Base-by-base conservation (phyloP, 1,140 invertebrate species). In the Doryteuthis pealeii region DNA sequence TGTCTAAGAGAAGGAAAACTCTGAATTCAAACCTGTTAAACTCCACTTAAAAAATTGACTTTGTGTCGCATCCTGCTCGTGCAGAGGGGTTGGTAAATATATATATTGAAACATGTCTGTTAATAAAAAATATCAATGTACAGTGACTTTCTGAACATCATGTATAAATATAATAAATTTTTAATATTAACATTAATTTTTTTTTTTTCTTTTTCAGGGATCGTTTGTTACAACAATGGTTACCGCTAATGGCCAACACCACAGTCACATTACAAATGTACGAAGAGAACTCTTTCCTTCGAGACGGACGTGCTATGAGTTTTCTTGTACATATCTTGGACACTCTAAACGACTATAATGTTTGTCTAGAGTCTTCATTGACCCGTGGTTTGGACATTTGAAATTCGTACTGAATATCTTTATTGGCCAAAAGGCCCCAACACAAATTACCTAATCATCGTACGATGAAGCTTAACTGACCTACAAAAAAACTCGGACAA, bases 261-360 rank as follows among this genome's bases (percentile, higher is more conserved):
- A 92, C 94, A 69, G 92, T 95, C 0, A 97, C 96, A 0, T 86
- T 89, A 4, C 94, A 96, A 82, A 96, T 99, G 95, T 99, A 97
- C 82, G 96, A 99, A 85, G 96, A 98, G 83, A 91, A 93, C 77
- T 97, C 96, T 67, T 99, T 99, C 88, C 88, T 99, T 35, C 90
- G 96, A 72, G 95, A 96, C 83, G 90, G 92, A 67, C 92, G 92
- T 73, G 90, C 97, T 45, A 90, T 96, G 43, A 94, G 93, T 76
- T 97, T 97, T 88, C 91, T 99, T 22, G 91, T 94, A 77, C 94
- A 98, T 88, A 95, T 99, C 81, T 90, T 99, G 33, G 92, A 94
- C 77, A 95, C 95, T 5, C 90, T 99, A 12, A 93, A 95, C 82
- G 96, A 98, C 80, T 96, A 97, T 83, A 93, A 96, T 82, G 95